These are phyloP conservation scores for Phorcus lineatus DNA, from an alignment of 2,888 invertebrate genomes.

Conservation along the genomic window DNA sequence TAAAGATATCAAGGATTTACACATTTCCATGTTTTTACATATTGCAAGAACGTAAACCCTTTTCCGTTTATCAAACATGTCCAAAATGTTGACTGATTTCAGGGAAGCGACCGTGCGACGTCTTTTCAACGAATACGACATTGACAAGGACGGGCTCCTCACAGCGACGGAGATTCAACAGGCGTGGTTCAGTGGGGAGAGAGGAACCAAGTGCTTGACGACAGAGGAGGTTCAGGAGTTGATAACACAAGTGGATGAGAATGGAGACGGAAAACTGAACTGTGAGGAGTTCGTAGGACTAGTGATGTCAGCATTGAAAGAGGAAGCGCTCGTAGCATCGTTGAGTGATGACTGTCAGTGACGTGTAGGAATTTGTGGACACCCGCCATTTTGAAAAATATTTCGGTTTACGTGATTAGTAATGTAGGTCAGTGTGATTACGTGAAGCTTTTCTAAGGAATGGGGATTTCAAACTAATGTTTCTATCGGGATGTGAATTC, in stretches of 20 bases:
- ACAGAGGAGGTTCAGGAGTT: not conserved
- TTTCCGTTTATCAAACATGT: too few relatives aligned
- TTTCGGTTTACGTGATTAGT: too few relatives aligned
- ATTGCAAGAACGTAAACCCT: too few relatives aligned
- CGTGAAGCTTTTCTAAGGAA: too few relatives aligned
- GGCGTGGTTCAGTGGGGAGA: not conserved
- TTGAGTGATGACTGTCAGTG: too few relatives aligned
- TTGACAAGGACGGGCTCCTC: not conserved
- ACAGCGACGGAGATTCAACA: not conserved
- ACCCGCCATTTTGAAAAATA: too few relatives aligned
- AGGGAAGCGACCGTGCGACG: not conserved
- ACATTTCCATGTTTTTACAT: too few relatives aligned
- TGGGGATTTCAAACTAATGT: too few relatives aligned
- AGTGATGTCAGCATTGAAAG: not conserved
- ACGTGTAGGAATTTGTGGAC: too few relatives aligned
- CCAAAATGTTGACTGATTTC: not conserved
- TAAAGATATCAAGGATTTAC: too few relatives aligned
- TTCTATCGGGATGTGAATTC: too few relatives aligned
- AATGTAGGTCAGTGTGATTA: too few relatives aligned
- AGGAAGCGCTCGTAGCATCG: not conserved
- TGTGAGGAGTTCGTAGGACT: not conserved
- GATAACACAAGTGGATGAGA: not conserved
- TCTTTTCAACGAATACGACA: not conserved
- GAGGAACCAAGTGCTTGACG: not conserved
- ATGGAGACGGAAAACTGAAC: not conserved